Conservation (phyloP, 1,140 invertebrate genomes). For the Achroia grisella region DNA sequence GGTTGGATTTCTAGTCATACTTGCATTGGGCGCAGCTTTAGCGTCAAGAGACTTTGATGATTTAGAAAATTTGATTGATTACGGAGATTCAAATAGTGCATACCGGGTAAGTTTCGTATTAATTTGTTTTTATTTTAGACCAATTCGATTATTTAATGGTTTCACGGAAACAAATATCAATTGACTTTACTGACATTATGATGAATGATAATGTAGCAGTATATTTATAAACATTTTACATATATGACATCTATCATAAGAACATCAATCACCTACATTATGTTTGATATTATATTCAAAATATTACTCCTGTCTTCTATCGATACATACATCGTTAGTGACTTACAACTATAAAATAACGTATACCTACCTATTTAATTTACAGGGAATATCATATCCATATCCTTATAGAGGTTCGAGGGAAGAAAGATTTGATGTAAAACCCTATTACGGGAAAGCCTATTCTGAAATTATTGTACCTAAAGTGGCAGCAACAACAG, state of each 20-base stretch:
- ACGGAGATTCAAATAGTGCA: neutral
- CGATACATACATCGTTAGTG: too few relatives aligned
- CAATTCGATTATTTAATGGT: too few relatives aligned
- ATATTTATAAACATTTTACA: too few relatives aligned
- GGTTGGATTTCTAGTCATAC: neutral
- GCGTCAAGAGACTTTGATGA: neutral
- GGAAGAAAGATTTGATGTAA: neutral
- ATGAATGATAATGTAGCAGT: too few relatives aligned
- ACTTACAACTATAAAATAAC: too few relatives aligned
- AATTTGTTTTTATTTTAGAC: neutral
- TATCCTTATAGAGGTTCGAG: neutral
- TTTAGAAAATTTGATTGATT: conserved; percentile 1
- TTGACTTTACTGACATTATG: too few relatives aligned
- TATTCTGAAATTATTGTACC: conserved; percentile 4
- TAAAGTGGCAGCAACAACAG: neutral
- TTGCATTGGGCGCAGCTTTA: neutral
- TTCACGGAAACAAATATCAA: too few relatives aligned
- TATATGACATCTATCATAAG: too few relatives aligned
- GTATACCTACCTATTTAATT: neutral
- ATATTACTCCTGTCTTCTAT: too few relatives aligned
- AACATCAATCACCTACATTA: too few relatives aligned
- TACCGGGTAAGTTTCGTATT: neutral
- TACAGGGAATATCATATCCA: neutral
- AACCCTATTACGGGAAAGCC: neutral
- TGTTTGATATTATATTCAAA: too few relatives aligned